These are phyloP conservation scores for Onthophagus sagittarius DNA, from an alignment of 2,888 invertebrate species.

Conservation along the genomic window DNA sequence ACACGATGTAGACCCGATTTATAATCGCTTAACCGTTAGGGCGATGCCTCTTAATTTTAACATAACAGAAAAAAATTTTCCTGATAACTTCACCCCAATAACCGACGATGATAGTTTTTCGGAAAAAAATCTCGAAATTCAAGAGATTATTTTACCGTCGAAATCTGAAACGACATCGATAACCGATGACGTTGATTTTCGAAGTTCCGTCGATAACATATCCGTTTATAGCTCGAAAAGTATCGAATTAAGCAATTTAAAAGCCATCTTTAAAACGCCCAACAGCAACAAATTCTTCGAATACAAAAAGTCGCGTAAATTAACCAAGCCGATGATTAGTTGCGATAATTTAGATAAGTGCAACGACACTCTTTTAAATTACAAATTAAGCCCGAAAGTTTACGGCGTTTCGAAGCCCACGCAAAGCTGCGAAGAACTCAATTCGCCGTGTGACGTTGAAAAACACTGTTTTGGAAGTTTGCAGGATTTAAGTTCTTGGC, in stretches of 20 bases:
- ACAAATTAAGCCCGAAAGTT: slow-evolving; percentile 65
- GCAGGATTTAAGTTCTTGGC: slow-evolving; percentile 56
- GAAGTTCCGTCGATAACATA: slow-evolving; percentile 53
- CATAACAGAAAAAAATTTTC: slow-evolving; percentile 25
- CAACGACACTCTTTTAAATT: slow-evolving; percentile 42
- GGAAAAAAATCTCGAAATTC: slow-evolving; percentile 8
- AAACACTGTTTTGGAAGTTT: slow-evolving; percentile 59
- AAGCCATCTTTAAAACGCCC: slow-evolving; percentile 43
- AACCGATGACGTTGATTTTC: slow-evolving; percentile 32
- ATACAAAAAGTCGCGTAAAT: slow-evolving; percentile 35
- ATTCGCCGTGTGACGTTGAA: slow-evolving; percentile 38
- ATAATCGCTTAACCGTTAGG: not conserved
- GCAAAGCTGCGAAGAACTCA: slow-evolving; percentile 44
- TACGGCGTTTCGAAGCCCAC: slow-evolving; percentile 52
- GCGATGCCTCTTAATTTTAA: slow-evolving; percentile 20
- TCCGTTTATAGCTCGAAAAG: slow-evolving; percentile 59
- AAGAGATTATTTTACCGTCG: not conserved
- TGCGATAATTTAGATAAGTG: slow-evolving; percentile 40
- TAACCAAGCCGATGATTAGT: slow-evolving; percentile 39
- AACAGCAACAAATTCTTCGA: slow-evolving; percentile 35
- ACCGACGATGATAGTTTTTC: not conserved
- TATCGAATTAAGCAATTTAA: slow-evolving; percentile 47
- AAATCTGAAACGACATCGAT: slow-evolving; percentile 31
- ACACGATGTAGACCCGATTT: slow-evolving; percentile 23
- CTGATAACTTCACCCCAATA: not conserved